phyloP scores from a whole-genome alignment of 2,797 vertebrate species.

The Acestrorhynchus altus region DNA sequence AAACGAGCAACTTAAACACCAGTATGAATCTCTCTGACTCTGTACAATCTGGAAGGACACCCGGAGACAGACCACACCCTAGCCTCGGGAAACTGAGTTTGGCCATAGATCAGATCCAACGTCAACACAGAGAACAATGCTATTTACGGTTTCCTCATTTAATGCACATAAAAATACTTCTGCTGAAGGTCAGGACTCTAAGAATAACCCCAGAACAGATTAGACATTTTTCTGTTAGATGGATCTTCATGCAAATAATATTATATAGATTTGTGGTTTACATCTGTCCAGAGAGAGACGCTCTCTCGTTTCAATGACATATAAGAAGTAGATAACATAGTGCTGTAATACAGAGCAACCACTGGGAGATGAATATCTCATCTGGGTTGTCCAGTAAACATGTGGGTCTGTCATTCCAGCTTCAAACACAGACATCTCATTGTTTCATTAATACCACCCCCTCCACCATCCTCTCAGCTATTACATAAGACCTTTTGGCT shows the following conservation, averaged over 20 bases:
- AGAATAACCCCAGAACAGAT: too few species aligned
- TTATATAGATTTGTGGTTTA: too few species aligned
- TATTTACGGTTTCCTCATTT: background rate
- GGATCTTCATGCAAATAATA: too few species aligned
- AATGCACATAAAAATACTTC: background rate
- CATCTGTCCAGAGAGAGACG: too few species aligned
- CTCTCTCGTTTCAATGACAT: too few species aligned
- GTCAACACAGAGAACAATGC: constrained; percentile 55
- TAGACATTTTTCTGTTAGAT: too few species aligned
- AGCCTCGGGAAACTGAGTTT: constrained; percentile 58
- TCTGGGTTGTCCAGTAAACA: constrained; percentile 45
- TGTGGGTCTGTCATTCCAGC: constrained; percentile 54
- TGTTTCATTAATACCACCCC: constrained; percentile 64
- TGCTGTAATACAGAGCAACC: background rate
- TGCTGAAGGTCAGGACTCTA: background rate
- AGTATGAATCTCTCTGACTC: constrained; percentile 27
- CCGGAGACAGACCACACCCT: constrained; percentile 63
- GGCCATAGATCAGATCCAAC: constrained; percentile 58
- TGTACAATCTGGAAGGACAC: constrained; percentile 54
- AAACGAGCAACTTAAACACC: background rate
- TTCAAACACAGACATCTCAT: constrained; percentile 60
- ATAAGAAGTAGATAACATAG: too few species aligned
- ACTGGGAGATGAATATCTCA: constrained; percentile 32
- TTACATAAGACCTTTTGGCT: constrained; percentile 59
- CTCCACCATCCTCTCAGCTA: constrained; percentile 57